A percentile compares a stretch with the other conserved stretches of the same genome.
phyloP scores from a whole-genome alignment of 2,888 invertebrate genomes.

The Lordiphosa andalusiaca region DNA sequence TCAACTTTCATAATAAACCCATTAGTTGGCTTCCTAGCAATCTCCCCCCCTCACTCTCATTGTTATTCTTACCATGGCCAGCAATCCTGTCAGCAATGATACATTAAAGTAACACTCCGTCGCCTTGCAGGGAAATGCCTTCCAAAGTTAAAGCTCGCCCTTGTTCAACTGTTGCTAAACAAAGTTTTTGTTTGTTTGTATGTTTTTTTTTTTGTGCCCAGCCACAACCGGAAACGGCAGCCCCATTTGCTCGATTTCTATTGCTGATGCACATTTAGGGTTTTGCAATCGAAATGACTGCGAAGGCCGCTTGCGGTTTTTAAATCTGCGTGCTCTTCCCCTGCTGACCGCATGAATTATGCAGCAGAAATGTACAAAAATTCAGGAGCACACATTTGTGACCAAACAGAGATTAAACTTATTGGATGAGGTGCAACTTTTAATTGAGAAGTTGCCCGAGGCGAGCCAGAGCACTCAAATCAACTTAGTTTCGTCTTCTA shows the following conservation, averaged over 20 bases:
- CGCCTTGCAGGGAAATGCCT: conserved; percentile 41
- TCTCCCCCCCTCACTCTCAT: conserved; percentile 38
- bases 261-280: conserved; percentile 27
- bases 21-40: not conserved
- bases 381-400: too few species aligned
- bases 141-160: not conserved
- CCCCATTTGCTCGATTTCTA: conserved; percentile 16
- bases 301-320: conserved; percentile 17
- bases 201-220: conserved; percentile 3
- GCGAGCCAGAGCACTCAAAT: too few species aligned
- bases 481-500: too few species aligned
- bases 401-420: not conserved
- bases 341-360: conserved; percentile 49
- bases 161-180: conserved; percentile 6
- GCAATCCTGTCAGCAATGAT: conserved; percentile 42
- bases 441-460: too few species aligned
- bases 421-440: not conserved
- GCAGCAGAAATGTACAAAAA: conserved; percentile 6
- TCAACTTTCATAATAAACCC: not conserved
- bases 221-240: conserved; percentile 35
- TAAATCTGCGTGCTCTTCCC: not conserved
- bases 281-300: conserved; percentile 41
- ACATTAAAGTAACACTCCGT: conserved; percentile 55
- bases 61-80: conserved; percentile 42
- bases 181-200: not conserved